phyloP scores from a whole-genome alignment of 2,888 invertebrate species.

The Lasioglossum morio region DNA sequence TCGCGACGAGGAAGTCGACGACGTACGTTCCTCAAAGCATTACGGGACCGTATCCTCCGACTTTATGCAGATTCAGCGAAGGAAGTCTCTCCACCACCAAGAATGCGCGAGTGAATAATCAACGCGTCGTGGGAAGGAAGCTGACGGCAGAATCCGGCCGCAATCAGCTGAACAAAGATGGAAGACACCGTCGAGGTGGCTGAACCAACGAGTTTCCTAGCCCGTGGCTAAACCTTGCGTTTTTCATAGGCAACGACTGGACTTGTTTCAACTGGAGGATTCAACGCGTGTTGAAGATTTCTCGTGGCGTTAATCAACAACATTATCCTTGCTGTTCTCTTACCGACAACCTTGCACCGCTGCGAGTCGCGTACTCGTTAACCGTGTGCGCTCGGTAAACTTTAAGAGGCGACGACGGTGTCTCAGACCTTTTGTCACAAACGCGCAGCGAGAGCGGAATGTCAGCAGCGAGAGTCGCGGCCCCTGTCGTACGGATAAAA shows the following conservation, averaged over 20 bases:
- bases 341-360: neutral
- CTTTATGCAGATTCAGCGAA: conserved; percentile 6
- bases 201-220: neutral
- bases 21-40: neutral
- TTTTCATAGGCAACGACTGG: neutral
- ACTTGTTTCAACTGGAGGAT: neutral
- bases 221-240: neutral
- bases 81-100: neutral
- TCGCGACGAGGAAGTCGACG: neutral
- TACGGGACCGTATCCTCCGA: conserved; percentile 2
- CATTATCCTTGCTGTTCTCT: neutral
- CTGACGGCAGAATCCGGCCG: neutral
- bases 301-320: neutral
- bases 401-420: conserved; percentile 4
- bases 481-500: conserved; percentile 43
- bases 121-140: neutral
- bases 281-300: neutral
- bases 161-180: neutral
- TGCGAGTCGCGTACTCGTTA: neutral
- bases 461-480: conserved; percentile 53
- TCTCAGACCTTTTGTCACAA: conserved; percentile 16
- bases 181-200: neutral
- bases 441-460: conserved; percentile 34
- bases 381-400: conserved; percentile 1
- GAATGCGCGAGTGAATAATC: conserved; percentile 3